phyloP scores from a whole-genome alignment of 2,888 invertebrate genomes.

The Cryptus armator region DNA sequence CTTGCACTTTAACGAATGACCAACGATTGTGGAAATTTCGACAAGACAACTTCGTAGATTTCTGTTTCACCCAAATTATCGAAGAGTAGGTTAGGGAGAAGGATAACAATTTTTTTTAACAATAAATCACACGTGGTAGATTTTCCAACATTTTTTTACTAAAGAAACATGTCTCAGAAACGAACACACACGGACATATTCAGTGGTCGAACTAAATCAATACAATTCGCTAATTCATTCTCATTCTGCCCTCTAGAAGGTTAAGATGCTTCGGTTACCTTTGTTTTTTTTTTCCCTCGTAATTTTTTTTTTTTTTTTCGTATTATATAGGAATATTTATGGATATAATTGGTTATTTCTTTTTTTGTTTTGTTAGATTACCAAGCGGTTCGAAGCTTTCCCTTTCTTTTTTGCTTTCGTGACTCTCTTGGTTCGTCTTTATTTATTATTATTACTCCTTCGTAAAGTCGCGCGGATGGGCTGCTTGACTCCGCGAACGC shows the following conservation, averaged over 20 bases:
- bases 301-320: conserved; percentile 68
- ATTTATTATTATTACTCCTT: conserved; percentile 47
- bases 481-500: conserved; percentile 54
- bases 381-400: conserved; percentile 74
- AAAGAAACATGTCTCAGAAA: conserved; percentile 87
- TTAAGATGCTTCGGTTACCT: conserved; percentile 80
- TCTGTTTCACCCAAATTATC: background rate
- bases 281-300: conserved; percentile 72
- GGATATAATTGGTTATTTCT: conserved; percentile 77
- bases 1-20: conserved; percentile 26
- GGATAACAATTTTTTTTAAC: background rate
- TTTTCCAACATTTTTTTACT: conserved; percentile 85
- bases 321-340: conserved; percentile 81
- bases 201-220: conserved; percentile 82
- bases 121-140: conserved; percentile 28
- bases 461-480: conserved; percentile 40
- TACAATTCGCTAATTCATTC: conserved; percentile 79
- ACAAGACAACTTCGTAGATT: background rate
- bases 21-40: background rate
- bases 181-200: conserved; percentile 87
- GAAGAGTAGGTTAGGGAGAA: background rate
- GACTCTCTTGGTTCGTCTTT: conserved; percentile 50
- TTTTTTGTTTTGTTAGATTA: conserved; percentile 74
- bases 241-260: conserved; percentile 78
- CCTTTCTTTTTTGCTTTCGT: conserved; percentile 42